Base-by-base conservation (phyloP, 1,140 invertebrate species). In the Zaprionus camerounensis region DNA sequence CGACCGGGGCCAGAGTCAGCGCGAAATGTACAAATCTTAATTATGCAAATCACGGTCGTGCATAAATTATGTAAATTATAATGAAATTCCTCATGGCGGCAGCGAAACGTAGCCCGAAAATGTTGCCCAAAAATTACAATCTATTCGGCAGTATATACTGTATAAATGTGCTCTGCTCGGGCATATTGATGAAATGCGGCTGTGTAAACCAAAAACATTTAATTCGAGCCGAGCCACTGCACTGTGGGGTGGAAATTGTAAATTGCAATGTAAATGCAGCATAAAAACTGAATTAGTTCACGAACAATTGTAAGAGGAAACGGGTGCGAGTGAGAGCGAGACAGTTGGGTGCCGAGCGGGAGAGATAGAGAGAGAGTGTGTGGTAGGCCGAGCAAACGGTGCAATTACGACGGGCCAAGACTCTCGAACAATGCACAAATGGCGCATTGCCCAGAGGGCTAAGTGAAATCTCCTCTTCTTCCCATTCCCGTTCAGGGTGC, bases 1-100 rank as follows among this genome's bases (percentile, higher is more conserved):
- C 81, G 82, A 81, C 62, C 81, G 76, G 72, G 31, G n/a, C 13
- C 9, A 53, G 51, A 15, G 20, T 34, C 17, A 36, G n/a, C 13
- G 41, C 22, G 57, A 87, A 88, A 87, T 87, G 83, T 88, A 83
- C 83, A 83, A 88, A 88, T 88, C 85, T 88, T 88, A 88, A 88
- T 88, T 88, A 88, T 88, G 85, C 85, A 88, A 88, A 88, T 88
- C 85, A 88, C 85, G 85, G 78, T 90, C 81, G 79, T 65, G 85
- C 85, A 88, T 88, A 90, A 88, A 90, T 88, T 88, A 88, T 88
- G 85, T 78, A 88, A 88, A 88, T 88, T 84, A 84, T 88, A 88
- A 88, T 90, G 84, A 88, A 90, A 88, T 88, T 88, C 72, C 78
- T 90, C 70, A 75, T 81, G 64, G 66, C 17, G 38, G 20, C n/a